Evolutionary conservation across 2,888 invertebrate species (phyloP).

Genomic region (Aphrophora alni): DNA sequence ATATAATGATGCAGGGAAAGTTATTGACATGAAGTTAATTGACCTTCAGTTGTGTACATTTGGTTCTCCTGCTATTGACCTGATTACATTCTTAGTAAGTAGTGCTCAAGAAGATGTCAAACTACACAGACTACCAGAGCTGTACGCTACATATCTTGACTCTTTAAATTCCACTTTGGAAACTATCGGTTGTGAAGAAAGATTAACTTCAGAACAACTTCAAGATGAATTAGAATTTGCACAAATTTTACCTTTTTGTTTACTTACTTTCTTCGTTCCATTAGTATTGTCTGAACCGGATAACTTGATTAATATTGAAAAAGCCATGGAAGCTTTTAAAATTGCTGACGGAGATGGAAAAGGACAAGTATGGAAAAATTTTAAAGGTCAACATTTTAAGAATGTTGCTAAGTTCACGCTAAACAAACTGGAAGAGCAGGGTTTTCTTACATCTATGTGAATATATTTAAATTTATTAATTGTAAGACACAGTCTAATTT

Average conservation of each 20-base stretch:
- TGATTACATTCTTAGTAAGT: neutral
- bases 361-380: neutral
- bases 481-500: too few relatives aligned
- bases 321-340: neutral
- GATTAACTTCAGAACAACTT: neutral
- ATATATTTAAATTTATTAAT: too few relatives aligned
- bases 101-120: neutral
- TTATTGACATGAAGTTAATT: neutral
- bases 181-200: neutral
- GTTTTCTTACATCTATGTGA: too few relatives aligned
- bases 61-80: neutral
- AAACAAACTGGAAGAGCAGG: neutral
- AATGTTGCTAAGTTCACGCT: neutral
- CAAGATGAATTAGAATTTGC: neutral
- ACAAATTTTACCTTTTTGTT: neutral
- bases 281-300: neutral
- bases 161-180: neutral
- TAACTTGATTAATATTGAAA: neutral
- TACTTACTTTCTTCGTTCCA: neutral
- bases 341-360: neutral
- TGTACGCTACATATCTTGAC: neutral
- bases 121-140: neutral
- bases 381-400: neutral
- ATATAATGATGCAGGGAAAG: neutral
- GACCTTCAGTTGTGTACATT: neutral